Evolutionary conservation across 2,113 vertebrate species (phyloP), one percentile per base, ranked within the genome.

Genomic region (Zootoca vivipara): DNA sequence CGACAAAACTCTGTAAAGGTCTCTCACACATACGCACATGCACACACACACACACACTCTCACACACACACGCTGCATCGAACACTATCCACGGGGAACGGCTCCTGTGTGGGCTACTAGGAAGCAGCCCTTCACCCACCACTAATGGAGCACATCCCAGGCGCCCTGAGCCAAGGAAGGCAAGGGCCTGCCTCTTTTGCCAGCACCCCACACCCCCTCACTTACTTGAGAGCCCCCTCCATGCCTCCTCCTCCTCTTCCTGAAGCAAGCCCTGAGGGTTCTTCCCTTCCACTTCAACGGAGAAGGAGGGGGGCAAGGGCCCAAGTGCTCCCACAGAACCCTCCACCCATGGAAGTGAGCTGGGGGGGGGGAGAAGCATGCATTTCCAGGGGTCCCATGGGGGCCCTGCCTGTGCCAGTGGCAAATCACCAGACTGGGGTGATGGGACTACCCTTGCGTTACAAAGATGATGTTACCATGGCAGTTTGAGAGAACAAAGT

Each of bases 401-500:
- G n/a, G 4, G 4, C 33, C 30, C 78, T 8, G 7, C 22, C 69
- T 24, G 35, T 13, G 3, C 70, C 35, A 18, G 35, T 4, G 3
- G 56, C 35, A 18, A 3, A 82, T 40, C 56, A 20, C 56, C 64
- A 28, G 9, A 30, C 35, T 13, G 78, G 64, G 78, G 18, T 20
- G 38, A 95, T 97, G 95, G 95, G 95, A 95, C 97, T 97, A 95
- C 91, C 73, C 83, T 89, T 97, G 97, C 96, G 86, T 96, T 97
- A 98, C 95, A 98, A 97, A 97, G 95, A 96, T 95, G 95, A 95
- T 96, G 93, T 96, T 97, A 98, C 97, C 97, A 97, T 98, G 98
- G 98, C 98, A 98, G 97, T 98, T 98, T 97, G 97, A 94, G 96
- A 96, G 97, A 98, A 97, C 96, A 97, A 97, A 97, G 92, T 96